A percentile compares a stretch with the other conserved stretches of the same genome.
phyloP scores from a whole-genome alignment of 2,797 vertebrate species.

The Chiloscyllium punctatum region DNA sequence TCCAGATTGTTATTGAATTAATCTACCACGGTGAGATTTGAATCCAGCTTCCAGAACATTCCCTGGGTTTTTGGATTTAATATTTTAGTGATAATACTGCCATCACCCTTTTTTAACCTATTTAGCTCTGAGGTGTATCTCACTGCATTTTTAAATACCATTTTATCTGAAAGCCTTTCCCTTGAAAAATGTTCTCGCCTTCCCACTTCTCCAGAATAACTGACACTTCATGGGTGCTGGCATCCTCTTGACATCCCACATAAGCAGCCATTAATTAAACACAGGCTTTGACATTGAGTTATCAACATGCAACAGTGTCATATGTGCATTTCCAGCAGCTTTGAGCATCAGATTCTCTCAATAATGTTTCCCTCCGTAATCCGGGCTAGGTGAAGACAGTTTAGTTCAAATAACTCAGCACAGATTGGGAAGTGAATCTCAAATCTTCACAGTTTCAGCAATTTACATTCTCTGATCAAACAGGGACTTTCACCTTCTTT shows the following conservation, averaged over 20 bases:
- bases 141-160: background rate
- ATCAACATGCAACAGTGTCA: background rate
- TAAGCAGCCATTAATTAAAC: background rate
- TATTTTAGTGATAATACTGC: too few species aligned
- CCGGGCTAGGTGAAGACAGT: background rate
- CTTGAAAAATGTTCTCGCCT: background rate
- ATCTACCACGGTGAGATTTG: too few species aligned
- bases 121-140: background rate
- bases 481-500: background rate
- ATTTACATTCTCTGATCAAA: background rate
- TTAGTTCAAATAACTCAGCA: background rate
- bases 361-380: background rate
- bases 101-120: too few species aligned
- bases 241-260: background rate
- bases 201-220: background rate
- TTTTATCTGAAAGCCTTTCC: background rate
- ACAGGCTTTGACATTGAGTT: background rate
- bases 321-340: background rate
- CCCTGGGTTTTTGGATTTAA: too few species aligned
- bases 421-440: background rate
- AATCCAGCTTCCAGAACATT: too few species aligned
- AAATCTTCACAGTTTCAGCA: background rate
- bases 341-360: background rate
- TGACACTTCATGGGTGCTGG: background rate
- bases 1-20: too few species aligned